Base-by-base conservation (phyloP, 2,888 invertebrate genomes). In the Drosophila multiciliata region DNA sequence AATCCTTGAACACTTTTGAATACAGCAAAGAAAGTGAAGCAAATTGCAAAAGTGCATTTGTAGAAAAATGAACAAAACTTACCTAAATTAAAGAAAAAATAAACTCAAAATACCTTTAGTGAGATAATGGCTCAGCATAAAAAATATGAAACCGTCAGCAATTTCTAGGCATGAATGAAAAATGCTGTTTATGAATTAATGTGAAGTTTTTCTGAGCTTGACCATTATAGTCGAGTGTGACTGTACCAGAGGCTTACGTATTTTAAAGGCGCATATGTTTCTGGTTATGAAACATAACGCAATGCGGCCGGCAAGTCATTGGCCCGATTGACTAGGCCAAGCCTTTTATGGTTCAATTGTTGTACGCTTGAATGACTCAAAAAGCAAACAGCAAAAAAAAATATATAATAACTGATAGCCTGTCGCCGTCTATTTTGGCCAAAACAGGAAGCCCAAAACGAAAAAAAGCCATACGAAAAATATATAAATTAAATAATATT, bases 301-400 rank as follows among this genome's bases (percentile, higher is more conserved):
- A 48, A 50, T 26, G 38, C n/a, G 50, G 5, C n/a, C 33, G 40
- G n/a, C 45, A 23, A 45, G 78, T 72, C 77, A 63, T 63, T 76
- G 70, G 57, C 75, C 73, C 42, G 38, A 29, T 20, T 8, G 45
- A 8, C 23, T 9, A 49, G 55, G 40, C 2, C 23, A 9, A n/a
- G 55, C 73, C 68, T 38, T 74, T 66, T 64, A 62, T 61, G 70
- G 66, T 45, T 62, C 70, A 78, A 66, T 78, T 63, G 75, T 60
- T 45, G 45, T 65, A 62, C 54, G 63, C 70, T 78, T 67, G 66
- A 76, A 77, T 78, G 73, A 67, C 77, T 63, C 40, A 11, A 53
- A 42, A 26, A 26, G 5, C 53, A 15, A 11, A 53, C 49, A 12
- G 17, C 40, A 36, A 26, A 63, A 29, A 29, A 29, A 29, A 29